Evolutionary conservation across 2,797 vertebrate species (phyloP).

Genomic region (Alosa sapidissima): DNA sequence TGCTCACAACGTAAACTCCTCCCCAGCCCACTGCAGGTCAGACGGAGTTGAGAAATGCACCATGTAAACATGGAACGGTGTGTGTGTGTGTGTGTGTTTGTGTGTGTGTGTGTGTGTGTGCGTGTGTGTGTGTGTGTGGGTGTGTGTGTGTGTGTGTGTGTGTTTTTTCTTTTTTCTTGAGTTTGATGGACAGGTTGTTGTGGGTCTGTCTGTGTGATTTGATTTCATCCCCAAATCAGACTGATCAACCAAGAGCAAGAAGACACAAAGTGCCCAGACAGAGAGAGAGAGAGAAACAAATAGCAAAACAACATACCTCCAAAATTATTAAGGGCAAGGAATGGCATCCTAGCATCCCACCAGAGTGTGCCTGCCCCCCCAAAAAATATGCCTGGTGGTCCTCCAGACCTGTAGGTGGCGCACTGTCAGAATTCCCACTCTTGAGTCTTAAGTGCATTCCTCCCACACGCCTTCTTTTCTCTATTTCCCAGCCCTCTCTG

Average conservation of each 20-base stretch:
- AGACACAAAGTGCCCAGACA: background rate
- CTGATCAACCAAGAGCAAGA: background rate
- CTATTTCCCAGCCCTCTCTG: background rate
- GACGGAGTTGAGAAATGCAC: slow-evolving; percentile 54
- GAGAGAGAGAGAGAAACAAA: background rate
- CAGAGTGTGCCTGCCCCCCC: too few species aligned
- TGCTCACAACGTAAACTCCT: slow-evolving; percentile 54
- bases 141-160: background rate
- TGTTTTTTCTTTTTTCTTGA: slow-evolving; percentile 36
- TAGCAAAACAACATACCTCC: background rate
- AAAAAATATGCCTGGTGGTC: background rate
- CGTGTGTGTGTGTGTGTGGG: too few species aligned
- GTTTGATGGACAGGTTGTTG: slow-evolving; percentile 49
- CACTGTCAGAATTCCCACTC: background rate
- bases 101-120: background rate
- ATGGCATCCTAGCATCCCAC: background rate
- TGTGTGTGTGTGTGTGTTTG: background rate
- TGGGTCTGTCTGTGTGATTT: slow-evolving; percentile 29
- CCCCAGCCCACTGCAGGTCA: slow-evolving; percentile 54
- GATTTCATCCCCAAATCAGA: background rate
- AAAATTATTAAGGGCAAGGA: background rate
- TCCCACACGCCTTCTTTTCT: background rate
- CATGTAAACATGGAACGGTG: slow-evolving; percentile 46
- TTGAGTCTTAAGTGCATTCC: background rate
- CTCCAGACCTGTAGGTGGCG: background rate